phyloP scores from a whole-genome alignment of 2,113 vertebrate genomes.

The Halcyon senegalensis region DNA sequence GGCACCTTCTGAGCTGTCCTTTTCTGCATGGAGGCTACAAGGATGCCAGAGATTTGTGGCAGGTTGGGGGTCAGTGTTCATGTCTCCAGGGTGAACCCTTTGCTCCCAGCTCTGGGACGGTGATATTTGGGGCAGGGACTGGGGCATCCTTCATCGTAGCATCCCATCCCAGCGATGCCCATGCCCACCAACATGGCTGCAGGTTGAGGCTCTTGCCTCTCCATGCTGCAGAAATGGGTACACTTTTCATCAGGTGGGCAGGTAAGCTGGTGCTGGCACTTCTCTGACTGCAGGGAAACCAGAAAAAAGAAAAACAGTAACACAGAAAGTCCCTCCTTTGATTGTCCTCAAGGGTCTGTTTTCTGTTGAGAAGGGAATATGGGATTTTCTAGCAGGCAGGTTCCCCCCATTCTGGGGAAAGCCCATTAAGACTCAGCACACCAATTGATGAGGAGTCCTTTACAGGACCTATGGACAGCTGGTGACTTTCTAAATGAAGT shows the following conservation, averaged over 20 bases:
- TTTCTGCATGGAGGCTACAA: not conserved
- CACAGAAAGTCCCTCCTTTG: not conserved
- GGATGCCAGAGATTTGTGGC: rapidly evolving
- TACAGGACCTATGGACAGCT: rapidly evolving
- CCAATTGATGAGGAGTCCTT: not conserved
- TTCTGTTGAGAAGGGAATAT: not conserved
- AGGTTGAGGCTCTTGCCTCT: not conserved
- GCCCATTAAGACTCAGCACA: not conserved
- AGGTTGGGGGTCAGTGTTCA: not conserved
- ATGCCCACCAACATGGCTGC: rapidly evolving
- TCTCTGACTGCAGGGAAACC: not conserved
- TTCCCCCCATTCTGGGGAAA: not conserved
- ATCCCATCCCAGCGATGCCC: rapidly evolving
- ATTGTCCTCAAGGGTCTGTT: not conserved
- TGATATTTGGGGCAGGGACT: too few relatives aligned
- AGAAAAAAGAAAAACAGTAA: not conserved
- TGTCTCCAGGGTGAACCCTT: not conserved
- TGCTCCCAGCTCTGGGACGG: not conserved
- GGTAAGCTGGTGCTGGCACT: not conserved
- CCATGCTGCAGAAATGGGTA: not conserved
- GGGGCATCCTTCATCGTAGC: not conserved
- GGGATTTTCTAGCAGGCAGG: not conserved
- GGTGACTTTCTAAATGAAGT: not conserved
- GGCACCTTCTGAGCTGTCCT: rapidly evolving
- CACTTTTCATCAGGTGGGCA: not conserved